Evolutionary conservation across 2,113 vertebrate genomes (phyloP).

Genomic region (Corydoras sp.): DNA sequence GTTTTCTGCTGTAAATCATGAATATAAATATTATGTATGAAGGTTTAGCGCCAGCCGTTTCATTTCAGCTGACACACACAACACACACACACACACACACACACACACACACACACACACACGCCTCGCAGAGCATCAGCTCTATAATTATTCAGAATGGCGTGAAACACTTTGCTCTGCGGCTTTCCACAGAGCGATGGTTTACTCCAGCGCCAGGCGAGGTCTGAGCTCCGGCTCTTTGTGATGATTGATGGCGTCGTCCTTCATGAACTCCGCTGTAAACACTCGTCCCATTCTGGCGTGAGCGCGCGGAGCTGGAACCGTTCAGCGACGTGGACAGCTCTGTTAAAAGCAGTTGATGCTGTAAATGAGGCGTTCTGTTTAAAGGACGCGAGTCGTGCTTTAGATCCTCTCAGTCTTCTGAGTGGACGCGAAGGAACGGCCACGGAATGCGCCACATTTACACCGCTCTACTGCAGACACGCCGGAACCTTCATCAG

Average conservation of each 20-base stretch:
- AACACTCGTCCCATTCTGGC: slow-evolving; percentile 35
- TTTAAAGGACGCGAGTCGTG: slow-evolving; percentile 12
- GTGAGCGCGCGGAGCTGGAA: background rate
- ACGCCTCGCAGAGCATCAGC: slow-evolving; percentile 49
- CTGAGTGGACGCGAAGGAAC: background rate
- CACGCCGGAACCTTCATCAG: too few species aligned
- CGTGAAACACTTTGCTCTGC: slow-evolving; percentile 30
- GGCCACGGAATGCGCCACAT: background rate
- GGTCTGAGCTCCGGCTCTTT: background rate
- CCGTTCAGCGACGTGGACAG: background rate
- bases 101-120: background rate
- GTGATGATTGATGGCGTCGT: slow-evolving; percentile 45
- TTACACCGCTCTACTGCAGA: background rate
- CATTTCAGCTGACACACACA: slow-evolving; percentile 25
- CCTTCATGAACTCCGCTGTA: slow-evolving; percentile 50
- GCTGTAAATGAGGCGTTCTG: slow-evolving; percentile 28
- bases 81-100: background rate
- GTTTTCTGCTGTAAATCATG: background rate
- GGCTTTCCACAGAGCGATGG: slow-evolving; percentile 18
- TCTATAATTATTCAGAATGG: slow-evolving; percentile 52
- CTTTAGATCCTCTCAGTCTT: slow-evolving; percentile 10
- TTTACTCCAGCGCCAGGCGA: slow-evolving; percentile 10
- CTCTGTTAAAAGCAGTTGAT: slow-evolving; percentile 22
- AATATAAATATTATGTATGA: background rate
- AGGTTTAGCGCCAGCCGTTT: background rate